Percentiles rank a stretch among this genome's conserved stretches.
These are phyloP conservation scores for Halictus quadricinctus DNA, from an alignment of 2,888 invertebrate species.

Conservation along the genomic window DNA sequence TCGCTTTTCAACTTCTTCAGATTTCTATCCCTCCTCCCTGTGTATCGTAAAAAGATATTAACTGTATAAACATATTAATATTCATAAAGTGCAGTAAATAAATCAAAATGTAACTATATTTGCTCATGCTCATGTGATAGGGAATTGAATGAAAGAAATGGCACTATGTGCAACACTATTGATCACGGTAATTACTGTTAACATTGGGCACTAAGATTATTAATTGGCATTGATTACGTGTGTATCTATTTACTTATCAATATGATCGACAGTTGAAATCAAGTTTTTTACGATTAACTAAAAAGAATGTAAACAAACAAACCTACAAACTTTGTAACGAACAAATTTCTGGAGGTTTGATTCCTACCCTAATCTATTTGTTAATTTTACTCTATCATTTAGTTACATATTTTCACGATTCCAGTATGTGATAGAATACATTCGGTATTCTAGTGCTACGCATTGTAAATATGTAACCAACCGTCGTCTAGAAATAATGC, in stretches of 20 bases:
- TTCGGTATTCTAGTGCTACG: conserved; percentile 56
- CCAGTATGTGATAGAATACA: conserved; percentile 50
- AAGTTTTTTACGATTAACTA: conserved; percentile 41
- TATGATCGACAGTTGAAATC: conserved; percentile 46
- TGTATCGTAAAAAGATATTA: conserved; percentile 45
- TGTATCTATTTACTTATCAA: conserved; percentile 52
- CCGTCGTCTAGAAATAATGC: conserved; percentile 45
- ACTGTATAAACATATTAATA: conserved; percentile 61
- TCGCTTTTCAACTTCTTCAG: conserved; percentile 43
- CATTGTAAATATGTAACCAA: conserved; percentile 66
- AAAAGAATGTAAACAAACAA: conserved; percentile 24
- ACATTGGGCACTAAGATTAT: conserved; percentile 65
- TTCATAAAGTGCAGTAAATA: conserved; percentile 62
- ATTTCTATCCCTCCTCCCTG: conserved; percentile 39
- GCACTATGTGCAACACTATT: conserved; percentile 66
- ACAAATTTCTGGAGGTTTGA: conserved; percentile 48
- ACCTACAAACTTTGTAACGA: conserved; percentile 14
- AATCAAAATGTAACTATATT: conserved; percentile 69
- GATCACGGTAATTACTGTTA: conserved; percentile 56
- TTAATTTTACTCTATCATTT: conserved; percentile 45
- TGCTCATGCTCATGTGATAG: conserved; percentile 77
- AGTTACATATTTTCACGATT: conserved; percentile 56
- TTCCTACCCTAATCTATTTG: conserved; percentile 45
- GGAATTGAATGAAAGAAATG: conserved; percentile 67
- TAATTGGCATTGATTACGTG: conserved; percentile 54